Conservation (phyloP, 2,113 vertebrate genomes). For the Stegastes partitus region DNA sequence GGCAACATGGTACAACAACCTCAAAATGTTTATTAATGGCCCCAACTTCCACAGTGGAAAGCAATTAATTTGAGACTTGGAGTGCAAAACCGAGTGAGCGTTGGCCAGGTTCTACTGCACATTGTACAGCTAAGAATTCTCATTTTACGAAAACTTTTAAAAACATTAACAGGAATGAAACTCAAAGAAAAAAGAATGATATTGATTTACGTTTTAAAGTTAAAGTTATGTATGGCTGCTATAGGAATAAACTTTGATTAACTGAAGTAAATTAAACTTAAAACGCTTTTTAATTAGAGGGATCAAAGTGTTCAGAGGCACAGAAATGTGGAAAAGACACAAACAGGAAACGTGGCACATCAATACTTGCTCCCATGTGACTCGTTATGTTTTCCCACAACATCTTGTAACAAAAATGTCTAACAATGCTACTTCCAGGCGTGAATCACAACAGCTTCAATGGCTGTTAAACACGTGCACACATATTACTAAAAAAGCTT, state of each 20-base stretch:
- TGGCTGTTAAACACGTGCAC: constrained; percentile 15
- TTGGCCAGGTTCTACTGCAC: no score
- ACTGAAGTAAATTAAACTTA: background rate
- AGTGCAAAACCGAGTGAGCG: no score
- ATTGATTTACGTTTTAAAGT: background rate
- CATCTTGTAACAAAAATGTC: background rate
- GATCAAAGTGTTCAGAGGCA: background rate
- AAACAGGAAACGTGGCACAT: constrained; percentile 51
- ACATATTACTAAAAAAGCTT: background rate
- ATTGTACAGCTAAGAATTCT: no score
- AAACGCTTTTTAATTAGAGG: background rate
- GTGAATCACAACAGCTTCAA: constrained; percentile 27
- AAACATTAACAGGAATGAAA: no score
- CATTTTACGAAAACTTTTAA: no score
- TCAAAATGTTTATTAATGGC: no score
- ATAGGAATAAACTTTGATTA: background rate
- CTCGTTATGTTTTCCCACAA: constrained; percentile 16
- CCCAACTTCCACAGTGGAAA: no score
- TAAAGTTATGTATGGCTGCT: background rate
- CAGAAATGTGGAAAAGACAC: constrained; percentile 1
- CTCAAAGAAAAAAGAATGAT: no score
- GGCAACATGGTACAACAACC: background rate
- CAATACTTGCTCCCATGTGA: constrained; percentile 20
- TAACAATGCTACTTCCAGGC: constrained; percentile 11
- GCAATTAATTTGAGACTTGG: no score